These are phyloP conservation scores for Apodemia hepburni DNA, from an alignment of 2,888 invertebrate genomes.

Conservation along the genomic window DNA sequence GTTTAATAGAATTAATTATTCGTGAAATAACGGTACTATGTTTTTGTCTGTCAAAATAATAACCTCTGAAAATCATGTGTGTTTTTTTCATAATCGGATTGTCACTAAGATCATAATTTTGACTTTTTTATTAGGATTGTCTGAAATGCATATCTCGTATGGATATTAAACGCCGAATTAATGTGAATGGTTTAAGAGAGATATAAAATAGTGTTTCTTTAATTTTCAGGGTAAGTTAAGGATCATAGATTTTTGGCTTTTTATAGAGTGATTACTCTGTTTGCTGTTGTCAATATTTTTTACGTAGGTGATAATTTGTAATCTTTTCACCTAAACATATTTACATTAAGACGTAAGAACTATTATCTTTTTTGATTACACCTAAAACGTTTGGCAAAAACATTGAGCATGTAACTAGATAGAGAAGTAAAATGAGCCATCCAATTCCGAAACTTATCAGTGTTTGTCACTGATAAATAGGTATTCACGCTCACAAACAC, in stretches of 20 bases:
- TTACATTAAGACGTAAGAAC: neutral
- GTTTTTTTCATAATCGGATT: conserved; percentile 26
- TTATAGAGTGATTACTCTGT: conserved; percentile 4
- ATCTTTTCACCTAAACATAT: conserved; percentile 14
- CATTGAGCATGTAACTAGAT: too few species aligned
- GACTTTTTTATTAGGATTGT: conserved; percentile 40
- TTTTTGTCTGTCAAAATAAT: neutral
- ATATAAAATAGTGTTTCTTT: conserved; percentile 14
- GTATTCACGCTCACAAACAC: too few species aligned
- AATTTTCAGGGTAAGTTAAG: conserved; percentile 8
- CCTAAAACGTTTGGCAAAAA: neutral
- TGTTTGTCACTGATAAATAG: too few species aligned
- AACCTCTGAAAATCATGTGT: neutral
- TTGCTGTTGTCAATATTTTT: conserved; percentile 13
- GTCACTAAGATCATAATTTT: conserved; percentile 59
- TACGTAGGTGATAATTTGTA: conserved; percentile 6
- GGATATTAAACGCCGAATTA: conserved; percentile 18
- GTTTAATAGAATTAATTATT: too few species aligned
- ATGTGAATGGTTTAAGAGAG: conserved; percentile 4
- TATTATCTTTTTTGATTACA: neutral
- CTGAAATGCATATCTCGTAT: conserved; percentile 31
- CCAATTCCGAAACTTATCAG: too few species aligned
- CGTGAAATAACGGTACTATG: too few species aligned
- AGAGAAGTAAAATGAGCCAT: too few species aligned
- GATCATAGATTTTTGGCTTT: conserved; percentile 14